Conservation (phyloP, 2,113 vertebrate species). For the Pseudois nayaur region DNA sequence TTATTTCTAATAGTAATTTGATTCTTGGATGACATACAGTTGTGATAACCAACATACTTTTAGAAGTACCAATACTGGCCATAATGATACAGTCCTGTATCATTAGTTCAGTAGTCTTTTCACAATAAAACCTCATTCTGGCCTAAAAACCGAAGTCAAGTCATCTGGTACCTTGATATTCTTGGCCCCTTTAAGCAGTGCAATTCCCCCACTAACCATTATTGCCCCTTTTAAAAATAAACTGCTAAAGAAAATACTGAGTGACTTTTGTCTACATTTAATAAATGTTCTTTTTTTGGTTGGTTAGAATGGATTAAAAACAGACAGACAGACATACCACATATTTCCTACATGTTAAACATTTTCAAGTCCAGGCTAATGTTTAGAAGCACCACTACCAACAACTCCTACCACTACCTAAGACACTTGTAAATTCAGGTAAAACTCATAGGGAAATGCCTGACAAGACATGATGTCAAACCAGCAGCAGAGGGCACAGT, state of each 20-base stretch:
- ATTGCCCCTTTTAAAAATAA: background rate
- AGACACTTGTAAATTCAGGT: background rate
- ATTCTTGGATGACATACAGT: background rate
- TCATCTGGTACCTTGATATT: background rate
- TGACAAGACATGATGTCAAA: background rate
- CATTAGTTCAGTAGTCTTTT: background rate
- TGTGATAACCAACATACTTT: background rate
- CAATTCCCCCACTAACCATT: background rate
- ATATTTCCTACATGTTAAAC: background rate
- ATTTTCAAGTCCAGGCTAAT: background rate
- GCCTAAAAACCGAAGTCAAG: background rate
- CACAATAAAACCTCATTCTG: background rate
- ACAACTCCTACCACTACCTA: background rate
- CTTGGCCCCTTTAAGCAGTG: background rate
- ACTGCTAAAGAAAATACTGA: background rate
- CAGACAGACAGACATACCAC: background rate
- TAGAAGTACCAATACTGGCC: background rate
- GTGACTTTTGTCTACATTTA: background rate
- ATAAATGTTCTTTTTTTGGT: background rate
- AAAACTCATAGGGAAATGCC: background rate
- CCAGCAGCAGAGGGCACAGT: background rate
- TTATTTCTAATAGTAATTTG: background rate
- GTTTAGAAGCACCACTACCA: slow-evolving; percentile 7
- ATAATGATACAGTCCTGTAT: background rate
- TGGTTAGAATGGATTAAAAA: background rate